Evolutionary conservation across 2,113 vertebrate species (phyloP).

Genomic region (Panurus biarmicus): DNA sequence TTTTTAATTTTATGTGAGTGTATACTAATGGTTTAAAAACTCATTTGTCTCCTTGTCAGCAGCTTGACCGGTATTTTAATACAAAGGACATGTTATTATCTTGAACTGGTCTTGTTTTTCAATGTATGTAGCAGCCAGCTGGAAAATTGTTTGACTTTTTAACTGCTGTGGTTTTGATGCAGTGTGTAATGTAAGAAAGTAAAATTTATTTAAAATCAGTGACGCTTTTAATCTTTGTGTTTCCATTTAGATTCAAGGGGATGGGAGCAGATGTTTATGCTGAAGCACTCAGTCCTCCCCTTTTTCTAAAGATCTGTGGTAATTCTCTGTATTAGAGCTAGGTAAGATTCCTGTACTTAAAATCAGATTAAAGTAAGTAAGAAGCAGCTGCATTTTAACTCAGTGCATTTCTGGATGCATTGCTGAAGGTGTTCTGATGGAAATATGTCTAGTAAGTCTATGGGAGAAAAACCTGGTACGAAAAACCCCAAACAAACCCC

Average conservation of each 20-base stretch:
- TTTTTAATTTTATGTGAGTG: background rate
- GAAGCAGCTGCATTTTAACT: background rate
- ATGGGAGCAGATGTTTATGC: background rate
- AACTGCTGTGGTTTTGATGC: background rate
- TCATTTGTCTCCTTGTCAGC: constrained; percentile 32
- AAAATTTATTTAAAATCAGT: background rate
- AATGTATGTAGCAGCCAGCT: background rate
- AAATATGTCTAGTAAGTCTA: background rate
- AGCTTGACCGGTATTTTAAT: constrained; percentile 31
- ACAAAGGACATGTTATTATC: background rate
- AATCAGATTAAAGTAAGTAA: background rate
- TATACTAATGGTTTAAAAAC: constrained; percentile 19
- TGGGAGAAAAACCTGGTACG: background rate
- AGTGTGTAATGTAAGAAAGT: background rate
- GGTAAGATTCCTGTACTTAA: background rate
- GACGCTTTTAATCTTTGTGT: background rate
- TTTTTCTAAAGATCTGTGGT: background rate
- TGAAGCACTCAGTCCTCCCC: background rate
- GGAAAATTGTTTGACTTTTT: constrained; percentile 31
- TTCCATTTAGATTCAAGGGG: background rate
- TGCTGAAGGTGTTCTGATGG: background rate
- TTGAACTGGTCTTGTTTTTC: background rate
- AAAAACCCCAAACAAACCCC: background rate
- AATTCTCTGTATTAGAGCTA: background rate
- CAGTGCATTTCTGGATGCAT: background rate